Evolutionary conservation across 2,797 vertebrate genomes (phyloP).

Genomic region (Hyperoplus immaculatus): DNA sequence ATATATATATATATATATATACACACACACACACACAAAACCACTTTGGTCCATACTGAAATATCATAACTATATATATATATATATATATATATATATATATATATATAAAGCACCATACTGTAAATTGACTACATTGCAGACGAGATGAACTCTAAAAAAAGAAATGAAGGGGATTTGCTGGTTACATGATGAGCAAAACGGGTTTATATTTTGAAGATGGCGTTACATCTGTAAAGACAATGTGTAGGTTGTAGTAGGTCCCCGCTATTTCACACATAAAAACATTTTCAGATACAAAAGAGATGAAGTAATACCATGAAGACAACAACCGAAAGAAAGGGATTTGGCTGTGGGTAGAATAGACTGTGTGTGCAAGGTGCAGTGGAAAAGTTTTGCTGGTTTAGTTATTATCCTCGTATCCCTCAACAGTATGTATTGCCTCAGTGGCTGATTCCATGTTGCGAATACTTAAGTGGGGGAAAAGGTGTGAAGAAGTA

Average conservation of each 20-base stretch:
- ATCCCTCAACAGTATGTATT: background rate
- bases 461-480: background rate
- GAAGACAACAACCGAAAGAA: conserved; percentile 7
- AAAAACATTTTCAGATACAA: background rate
- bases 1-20: background rate
- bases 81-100: too few relatives aligned
- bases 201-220: background rate
- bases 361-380: background rate
- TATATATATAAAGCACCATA: too few relatives aligned
- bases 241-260: background rate
- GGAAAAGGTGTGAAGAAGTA: background rate
- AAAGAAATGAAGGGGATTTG: background rate
- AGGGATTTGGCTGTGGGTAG: conserved; percentile 14
- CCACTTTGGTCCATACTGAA: too few relatives aligned
- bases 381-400: conserved; percentile 15
- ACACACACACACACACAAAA: background rate
- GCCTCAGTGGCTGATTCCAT: background rate
- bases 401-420: conserved; percentile 7
- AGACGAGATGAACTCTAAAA: too few relatives aligned
- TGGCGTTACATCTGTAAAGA: background rate
- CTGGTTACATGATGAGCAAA: background rate
- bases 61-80: too few relatives aligned
- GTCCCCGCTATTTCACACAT: too few relatives aligned
- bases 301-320: conserved; percentile 11
- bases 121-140: too few relatives aligned